Conservation (phyloP, 92 coral and sea anemone species). For the Metridium senile region DNA sequence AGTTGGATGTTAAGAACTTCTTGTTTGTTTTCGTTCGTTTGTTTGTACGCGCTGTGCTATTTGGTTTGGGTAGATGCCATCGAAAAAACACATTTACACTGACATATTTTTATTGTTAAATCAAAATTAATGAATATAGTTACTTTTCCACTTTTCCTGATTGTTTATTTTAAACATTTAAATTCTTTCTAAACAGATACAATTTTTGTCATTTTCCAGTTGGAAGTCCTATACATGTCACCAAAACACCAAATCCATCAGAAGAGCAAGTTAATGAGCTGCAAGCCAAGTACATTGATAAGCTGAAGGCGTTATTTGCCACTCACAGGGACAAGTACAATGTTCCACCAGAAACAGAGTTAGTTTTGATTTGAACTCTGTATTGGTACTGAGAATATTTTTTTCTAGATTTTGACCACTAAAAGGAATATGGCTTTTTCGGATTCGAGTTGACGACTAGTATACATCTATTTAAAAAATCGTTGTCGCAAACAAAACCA, state of each 20-base stretch:
- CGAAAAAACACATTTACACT: no score
- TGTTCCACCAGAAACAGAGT: constrained; percentile 21
- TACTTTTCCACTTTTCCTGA: neutral
- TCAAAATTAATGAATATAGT: neutral
- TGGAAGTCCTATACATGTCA: constrained; percentile 84
- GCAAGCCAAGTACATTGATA: constrained; percentile 61
- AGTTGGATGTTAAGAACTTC: no score
- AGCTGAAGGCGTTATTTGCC: constrained; percentile 66
- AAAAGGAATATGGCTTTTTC: no score
- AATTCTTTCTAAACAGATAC: neutral
- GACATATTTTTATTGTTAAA: no score
- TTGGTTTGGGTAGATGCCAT: no score
- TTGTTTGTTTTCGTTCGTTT: no score
- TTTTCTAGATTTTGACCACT: no score
- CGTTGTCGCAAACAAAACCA: no score
- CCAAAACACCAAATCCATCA: constrained; percentile 60
- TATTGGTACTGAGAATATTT: no score
- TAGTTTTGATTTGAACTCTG: constrained; percentile 16
- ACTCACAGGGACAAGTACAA: constrained; percentile 41
- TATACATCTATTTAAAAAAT: no score
- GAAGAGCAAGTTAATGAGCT: constrained; percentile 64
- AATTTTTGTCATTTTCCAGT: constrained; percentile 41
- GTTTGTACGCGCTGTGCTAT: no score
- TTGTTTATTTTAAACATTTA: neutral
- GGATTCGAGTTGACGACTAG: no score